phyloP scores from a whole-genome alignment of 2,113 vertebrate species.

The Prolemur simus region DNA sequence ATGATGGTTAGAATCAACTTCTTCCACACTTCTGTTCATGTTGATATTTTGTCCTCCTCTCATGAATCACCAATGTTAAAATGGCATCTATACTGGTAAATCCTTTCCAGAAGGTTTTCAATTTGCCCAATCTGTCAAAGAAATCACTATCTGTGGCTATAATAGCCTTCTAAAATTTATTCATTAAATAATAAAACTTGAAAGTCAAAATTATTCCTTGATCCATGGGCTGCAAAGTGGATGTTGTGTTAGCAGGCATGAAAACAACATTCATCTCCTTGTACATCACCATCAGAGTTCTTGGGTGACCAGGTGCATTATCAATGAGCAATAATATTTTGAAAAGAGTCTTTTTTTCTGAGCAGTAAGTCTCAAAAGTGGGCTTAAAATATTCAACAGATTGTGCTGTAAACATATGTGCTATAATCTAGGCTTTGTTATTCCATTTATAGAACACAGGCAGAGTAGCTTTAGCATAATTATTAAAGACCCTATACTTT shows the following conservation, averaged over 20 bases:
- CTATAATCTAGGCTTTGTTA: not conserved
- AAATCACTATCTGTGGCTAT: not conserved
- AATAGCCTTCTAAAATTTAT: not conserved
- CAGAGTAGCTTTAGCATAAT: not conserved
- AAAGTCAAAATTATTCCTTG: not conserved
- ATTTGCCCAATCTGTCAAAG: not conserved
- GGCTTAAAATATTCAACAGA: not conserved
- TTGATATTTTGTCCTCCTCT: not conserved
- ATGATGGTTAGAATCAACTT: not conserved
- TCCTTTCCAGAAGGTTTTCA: not conserved
- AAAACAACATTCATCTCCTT: not conserved
- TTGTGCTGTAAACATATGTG: not conserved
- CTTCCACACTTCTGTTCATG: not conserved
- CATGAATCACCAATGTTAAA: not conserved
- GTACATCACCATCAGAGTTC: not conserved
- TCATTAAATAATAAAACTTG: not conserved
- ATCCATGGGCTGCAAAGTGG: not conserved
- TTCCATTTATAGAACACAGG: not conserved
- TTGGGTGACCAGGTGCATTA: no score
- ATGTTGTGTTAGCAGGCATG: not conserved
- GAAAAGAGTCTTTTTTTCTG: not conserved
- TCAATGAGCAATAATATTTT: not conserved
- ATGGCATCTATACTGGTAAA: not conserved
- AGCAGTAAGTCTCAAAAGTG: not conserved
- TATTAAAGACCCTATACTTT: not conserved